These are phyloP conservation scores for Arothron firmamentum DNA, from an alignment of 2,113 vertebrate species.

Conservation along the genomic window DNA sequence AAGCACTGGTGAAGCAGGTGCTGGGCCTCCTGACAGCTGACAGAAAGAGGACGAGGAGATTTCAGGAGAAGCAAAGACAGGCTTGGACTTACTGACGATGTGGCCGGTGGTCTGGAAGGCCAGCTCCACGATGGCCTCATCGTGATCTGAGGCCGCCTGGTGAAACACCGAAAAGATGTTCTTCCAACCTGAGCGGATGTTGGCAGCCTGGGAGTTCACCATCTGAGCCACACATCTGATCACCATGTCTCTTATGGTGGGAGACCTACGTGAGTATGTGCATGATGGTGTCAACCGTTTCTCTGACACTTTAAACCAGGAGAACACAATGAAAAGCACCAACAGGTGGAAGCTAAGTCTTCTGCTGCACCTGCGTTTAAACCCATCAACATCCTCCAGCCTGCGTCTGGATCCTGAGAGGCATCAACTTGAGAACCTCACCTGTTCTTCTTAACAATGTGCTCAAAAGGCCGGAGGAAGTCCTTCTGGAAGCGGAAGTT, in stretches of 20 bases:
- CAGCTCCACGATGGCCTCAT: slow-evolving; percentile 93
- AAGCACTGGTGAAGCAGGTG: neutral
- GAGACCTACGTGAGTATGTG: slow-evolving; percentile 74
- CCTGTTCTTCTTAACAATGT: slow-evolving; percentile 99
- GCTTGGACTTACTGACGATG: slow-evolving; percentile 86
- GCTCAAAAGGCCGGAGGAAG: slow-evolving; percentile 94
- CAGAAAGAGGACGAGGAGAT: too few species aligned
- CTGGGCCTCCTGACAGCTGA: neutral
- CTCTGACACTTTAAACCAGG: too few species aligned
- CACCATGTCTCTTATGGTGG: slow-evolving; percentile 96
- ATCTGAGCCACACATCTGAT: slow-evolving; percentile 96
- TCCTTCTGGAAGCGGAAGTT: slow-evolving; percentile 99
- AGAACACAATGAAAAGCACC: too few species aligned
- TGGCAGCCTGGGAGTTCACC: slow-evolving; percentile 94
- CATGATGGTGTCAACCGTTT: neutral
- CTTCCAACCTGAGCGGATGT: slow-evolving; percentile 99
- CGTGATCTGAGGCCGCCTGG: slow-evolving; percentile 90
- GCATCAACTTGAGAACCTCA: slow-evolving; percentile 36
- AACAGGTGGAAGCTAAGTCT: too few species aligned
- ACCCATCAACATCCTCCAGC: too few species aligned
- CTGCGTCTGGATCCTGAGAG: too few species aligned
- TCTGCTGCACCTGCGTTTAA: too few species aligned
- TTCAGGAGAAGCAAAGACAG: neutral
- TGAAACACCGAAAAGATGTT: slow-evolving; percentile 98
- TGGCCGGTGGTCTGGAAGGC: slow-evolving; percentile 95